Conservation (phyloP, 2,888 invertebrate genomes). For the Parthenolecanium corni region DNA sequence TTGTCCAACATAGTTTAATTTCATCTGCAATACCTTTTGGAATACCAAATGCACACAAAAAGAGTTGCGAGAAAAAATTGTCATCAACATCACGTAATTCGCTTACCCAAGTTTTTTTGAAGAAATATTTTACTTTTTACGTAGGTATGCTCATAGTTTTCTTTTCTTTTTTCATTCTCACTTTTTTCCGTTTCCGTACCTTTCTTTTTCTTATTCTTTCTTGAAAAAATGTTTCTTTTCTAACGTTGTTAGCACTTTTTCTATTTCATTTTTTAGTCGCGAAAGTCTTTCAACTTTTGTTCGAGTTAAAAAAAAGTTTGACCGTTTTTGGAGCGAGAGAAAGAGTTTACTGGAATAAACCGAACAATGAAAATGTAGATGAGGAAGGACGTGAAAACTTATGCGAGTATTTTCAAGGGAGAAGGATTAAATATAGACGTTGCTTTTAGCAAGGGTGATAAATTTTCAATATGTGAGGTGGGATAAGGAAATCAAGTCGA, state of each 20-base stretch:
- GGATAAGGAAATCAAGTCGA: too few relatives aligned
- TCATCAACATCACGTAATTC: conserved; percentile 19
- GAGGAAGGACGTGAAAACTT: too few relatives aligned
- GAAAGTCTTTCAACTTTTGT: neutral
- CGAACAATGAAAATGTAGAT: too few relatives aligned
- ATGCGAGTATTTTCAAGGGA: too few relatives aligned
- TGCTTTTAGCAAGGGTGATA: too few relatives aligned
- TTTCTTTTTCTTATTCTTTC: neutral
- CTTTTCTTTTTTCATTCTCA: too few relatives aligned
- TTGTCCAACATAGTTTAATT: too few relatives aligned
- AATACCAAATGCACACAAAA: conserved; percentile 16
- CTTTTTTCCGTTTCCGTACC: too few relatives aligned
- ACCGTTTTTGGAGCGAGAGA: neutral
- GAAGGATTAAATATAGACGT: too few relatives aligned
- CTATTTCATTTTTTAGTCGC: neutral
- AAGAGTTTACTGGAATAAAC: neutral
- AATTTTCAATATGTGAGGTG: too few relatives aligned
- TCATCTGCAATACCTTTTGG: conserved; percentile 14
- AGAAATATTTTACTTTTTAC: neutral
- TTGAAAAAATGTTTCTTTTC: neutral
- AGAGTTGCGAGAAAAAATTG: conserved; percentile 16
- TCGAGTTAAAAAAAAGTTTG: neutral
- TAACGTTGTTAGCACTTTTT: neutral
- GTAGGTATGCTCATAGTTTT: too few relatives aligned
- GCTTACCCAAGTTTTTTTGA: conserved; percentile 10